Evolutionary conservation across 2,888 invertebrate species (phyloP), one percentile per base, ranked within the genome.

Genomic region (Unio delphinus): DNA sequence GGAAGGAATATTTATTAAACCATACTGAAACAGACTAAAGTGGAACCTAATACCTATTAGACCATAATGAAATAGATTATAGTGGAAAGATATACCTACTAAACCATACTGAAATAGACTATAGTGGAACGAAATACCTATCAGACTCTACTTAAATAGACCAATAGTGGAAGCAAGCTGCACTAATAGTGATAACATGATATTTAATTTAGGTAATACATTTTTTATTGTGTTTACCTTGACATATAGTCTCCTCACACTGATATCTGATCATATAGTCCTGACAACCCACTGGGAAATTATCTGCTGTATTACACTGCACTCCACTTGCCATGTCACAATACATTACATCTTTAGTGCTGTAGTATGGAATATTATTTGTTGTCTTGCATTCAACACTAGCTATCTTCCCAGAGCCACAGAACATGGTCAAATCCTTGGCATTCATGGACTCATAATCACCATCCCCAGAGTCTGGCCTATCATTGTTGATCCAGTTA

Each of bases 261-360:
- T 78, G 82, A 75, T 86, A 87, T 74, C 87, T 78, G 59, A 89
- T 82, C 81, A 86, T 86, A 75, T 86, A 89, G 72, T 89, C 87
- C 11, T 75, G 71, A 72, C 89, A 89, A 4, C 76, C 73, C 26
- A 80, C 65, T 18, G 81, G 79, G 63, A 65, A 67, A 69, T 82
- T 85, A 28, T 78, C 78, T 8, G 68, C 72, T 88, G 90, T 73
- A 15, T 26, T 54, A 86, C 96, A 96, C 4, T 93, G 89, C 0
- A 96, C 91, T 0, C 96, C 96, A 18, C 92, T 91, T 78, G 94
- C 93, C 72, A 95, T 86, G 67, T 83, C 79, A 74, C 89, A 89
- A 11, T 73, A 74, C n/a, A 76, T 74, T 8, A 66, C 76, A 68
- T 86, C 85, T 23, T 83, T 80, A 55, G 84, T 79, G n/a, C 81